Evolutionary conservation across 1,140 invertebrate species (phyloP).

Genomic region (Drosophila navojoa): DNA sequence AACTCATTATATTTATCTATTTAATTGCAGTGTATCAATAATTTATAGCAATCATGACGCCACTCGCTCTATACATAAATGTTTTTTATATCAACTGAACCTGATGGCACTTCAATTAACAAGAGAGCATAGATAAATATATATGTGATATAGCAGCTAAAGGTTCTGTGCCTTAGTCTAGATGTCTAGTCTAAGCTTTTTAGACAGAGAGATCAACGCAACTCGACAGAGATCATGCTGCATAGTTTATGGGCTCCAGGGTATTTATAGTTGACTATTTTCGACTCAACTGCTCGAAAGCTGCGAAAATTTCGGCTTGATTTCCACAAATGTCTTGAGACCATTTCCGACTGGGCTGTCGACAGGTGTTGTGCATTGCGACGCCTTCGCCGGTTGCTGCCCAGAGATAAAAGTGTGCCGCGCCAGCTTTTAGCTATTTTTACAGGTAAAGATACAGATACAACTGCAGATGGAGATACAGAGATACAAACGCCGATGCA

Average conservation of each 20-base stretch:
- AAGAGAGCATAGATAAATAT: slow-evolving; percentile 32
- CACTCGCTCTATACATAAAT: slow-evolving; percentile 60
- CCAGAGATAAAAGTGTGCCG: slow-evolving; percentile 50
- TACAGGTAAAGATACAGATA: slow-evolving; percentile 3
- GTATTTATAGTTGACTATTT: slow-evolving; percentile 17
- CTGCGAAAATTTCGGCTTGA: slow-evolving; percentile 15
- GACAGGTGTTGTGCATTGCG: slow-evolving; percentile 62
- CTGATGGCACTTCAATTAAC: slow-evolving; percentile 58
- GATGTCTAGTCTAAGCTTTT: slow-evolving; percentile 1
- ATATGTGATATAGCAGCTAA: slow-evolving; percentile 20
- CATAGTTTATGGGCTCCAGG: slow-evolving; percentile 27
- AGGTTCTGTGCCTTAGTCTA: slow-evolving; percentile 9
- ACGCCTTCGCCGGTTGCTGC: slow-evolving; percentile 24
- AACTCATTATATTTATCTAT: slow-evolving; percentile 7
- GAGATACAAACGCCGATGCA: not conserved
- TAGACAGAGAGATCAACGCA: slow-evolving; percentile 23
- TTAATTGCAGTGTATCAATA: slow-evolving; percentile 61
- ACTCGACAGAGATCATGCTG: not conserved
- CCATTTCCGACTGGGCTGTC: slow-evolving; percentile 26
- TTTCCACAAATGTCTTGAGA: not conserved
- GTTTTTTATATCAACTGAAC: slow-evolving; percentile 40
- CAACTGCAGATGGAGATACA: not conserved
- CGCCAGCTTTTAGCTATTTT: slow-evolving; percentile 2
- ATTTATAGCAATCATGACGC: slow-evolving; percentile 70
- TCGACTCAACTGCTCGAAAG: slow-evolving; percentile 13